Evolutionary conservation across 2,113 vertebrate species (phyloP).

Genomic region (Bubo blakistoni): DNA sequence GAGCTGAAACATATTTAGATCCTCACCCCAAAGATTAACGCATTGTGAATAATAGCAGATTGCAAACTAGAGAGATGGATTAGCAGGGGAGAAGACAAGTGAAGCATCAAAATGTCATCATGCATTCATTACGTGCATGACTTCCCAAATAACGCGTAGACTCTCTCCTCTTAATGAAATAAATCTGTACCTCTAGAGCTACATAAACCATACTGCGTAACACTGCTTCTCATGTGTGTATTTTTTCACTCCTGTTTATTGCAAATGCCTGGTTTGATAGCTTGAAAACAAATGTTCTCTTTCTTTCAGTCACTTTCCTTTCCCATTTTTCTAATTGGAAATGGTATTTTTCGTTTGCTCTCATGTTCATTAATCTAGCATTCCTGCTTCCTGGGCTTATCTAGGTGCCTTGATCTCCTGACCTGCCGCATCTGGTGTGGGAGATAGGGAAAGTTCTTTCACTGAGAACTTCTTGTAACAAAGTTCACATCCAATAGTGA

Average conservation of each 20-base stretch:
- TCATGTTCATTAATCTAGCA: background rate
- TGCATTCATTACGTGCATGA: background rate
- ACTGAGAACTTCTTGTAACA: background rate
- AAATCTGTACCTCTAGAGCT: background rate
- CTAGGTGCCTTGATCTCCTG: background rate
- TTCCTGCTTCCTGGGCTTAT: background rate
- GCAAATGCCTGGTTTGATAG: background rate
- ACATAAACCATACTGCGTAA: background rate
- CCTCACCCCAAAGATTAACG: background rate
- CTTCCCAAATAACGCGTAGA: background rate
- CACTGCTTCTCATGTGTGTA: background rate
- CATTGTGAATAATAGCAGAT: background rate
- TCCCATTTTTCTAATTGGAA: background rate
- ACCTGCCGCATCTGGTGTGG: background rate
- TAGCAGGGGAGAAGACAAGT: background rate
- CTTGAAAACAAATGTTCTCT: background rate
- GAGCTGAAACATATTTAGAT: background rate
- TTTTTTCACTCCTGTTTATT: background rate
- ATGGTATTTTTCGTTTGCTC: background rate
- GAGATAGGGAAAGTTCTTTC: background rate
- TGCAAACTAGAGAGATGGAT: background rate
- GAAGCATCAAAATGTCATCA: slow-evolving; percentile 10
- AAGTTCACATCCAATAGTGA: background rate
- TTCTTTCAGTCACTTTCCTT: background rate
- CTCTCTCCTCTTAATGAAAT: background rate